Conservation (phyloP, 2,888 invertebrate genomes). For the Hirtodrosophila confusa region DNA sequence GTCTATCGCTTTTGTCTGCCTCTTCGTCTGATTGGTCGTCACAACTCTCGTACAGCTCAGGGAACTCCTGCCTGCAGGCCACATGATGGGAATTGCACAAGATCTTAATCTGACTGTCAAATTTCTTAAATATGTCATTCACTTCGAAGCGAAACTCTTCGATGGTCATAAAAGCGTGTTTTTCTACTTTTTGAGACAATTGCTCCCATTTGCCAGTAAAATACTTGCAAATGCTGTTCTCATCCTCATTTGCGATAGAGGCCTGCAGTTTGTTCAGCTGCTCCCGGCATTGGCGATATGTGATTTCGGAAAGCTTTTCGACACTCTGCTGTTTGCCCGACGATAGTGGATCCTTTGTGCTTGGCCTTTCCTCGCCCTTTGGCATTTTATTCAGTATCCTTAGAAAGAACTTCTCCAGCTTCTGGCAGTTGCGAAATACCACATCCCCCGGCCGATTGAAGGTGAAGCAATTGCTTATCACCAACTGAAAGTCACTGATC, state of each 20-base stretch:
- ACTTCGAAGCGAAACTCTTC: conserved; percentile 40
- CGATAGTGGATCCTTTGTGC: conserved; percentile 33
- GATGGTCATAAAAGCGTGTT: conserved; percentile 19
- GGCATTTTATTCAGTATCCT: conserved; percentile 42
- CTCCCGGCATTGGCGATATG: conserved; percentile 33
- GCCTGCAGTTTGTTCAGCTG: conserved; percentile 12
- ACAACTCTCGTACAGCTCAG: background rate
- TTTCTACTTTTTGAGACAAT: conserved; percentile 23
- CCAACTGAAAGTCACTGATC: conserved; percentile 26
- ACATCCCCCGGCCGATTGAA: conserved; percentile 23
- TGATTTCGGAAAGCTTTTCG: conserved; percentile 9
- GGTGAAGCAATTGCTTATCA: conserved; percentile 34
- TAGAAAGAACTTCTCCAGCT: conserved; percentile 40
- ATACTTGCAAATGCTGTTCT: conserved; percentile 21
- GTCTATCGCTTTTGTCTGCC: too few relatives aligned
- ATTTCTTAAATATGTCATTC: conserved; percentile 27
- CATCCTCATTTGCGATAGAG: conserved; percentile 9
- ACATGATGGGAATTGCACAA: conserved; percentile 19
- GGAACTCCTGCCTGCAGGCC: conserved; percentile 1
- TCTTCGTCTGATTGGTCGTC: too few relatives aligned
- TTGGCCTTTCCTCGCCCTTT: conserved; percentile 35
- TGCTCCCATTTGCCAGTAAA: conserved; percentile 20
- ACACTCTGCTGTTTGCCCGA: conserved; percentile 8
- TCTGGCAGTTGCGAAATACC: conserved; percentile 34
- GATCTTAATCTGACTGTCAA: conserved; percentile 9